Conservation (phyloP, 2,113 vertebrate genomes). For the Neodontobutis hainanensis region DNA sequence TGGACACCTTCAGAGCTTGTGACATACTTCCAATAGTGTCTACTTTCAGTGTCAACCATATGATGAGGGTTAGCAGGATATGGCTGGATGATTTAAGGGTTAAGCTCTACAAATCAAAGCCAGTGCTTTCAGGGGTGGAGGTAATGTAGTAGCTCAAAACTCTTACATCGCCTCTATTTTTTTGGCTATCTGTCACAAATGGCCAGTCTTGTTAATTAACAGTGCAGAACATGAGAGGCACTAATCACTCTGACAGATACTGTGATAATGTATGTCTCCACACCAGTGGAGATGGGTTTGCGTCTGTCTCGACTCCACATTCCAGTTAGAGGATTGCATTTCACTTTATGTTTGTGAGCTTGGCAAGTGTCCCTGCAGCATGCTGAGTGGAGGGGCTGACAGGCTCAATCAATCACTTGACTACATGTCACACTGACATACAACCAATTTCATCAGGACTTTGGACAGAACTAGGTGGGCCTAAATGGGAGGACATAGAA, state of each 20-base stretch:
- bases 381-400: constrained; percentile 35
- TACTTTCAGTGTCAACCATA: constrained; percentile 19
- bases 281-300: constrained; percentile 40
- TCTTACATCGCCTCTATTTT: constrained; percentile 13
- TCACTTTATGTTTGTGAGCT: constrained; percentile 36
- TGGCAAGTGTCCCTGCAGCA: constrained; percentile 26
- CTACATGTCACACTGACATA: constrained; percentile 25
- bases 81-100: constrained; percentile 22
- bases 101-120: constrained; percentile 35
- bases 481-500: neutral
- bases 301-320: constrained; percentile 47
- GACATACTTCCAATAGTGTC: constrained; percentile 33
- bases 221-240: constrained; percentile 32
- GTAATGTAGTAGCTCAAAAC: constrained; percentile 34
- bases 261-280: constrained; percentile 49
- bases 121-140: constrained; percentile 34
- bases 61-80: constrained; percentile 28
- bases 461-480: neutral
- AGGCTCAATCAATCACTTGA: constrained; percentile 48
- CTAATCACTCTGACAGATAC: constrained; percentile 42
- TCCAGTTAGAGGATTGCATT: constrained; percentile 54
- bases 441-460: constrained; percentile 12
- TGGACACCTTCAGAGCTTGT: constrained; percentile 39
- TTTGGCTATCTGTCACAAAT: constrained; percentile 34
- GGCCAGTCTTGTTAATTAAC: constrained; percentile 41